phyloP scores from a whole-genome alignment of 64 coral and sea anemone species.

The Pocillopora verrucosa region DNA sequence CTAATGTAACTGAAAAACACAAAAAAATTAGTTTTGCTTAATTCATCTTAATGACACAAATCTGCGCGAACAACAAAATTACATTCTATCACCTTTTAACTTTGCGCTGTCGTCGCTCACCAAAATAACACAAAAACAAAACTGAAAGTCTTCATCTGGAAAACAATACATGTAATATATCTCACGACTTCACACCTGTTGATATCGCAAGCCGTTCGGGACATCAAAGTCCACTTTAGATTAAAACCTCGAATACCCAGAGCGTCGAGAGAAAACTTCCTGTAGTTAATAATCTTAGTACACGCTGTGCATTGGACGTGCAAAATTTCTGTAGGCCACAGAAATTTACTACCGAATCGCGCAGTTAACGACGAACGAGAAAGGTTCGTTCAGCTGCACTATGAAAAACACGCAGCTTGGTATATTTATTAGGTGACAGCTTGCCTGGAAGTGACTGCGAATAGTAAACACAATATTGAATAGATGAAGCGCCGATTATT shows the following conservation, averaged over 20 bases:
- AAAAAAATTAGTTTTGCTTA: not conserved
- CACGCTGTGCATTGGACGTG: slow-evolving; percentile 17
- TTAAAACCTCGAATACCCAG: not conserved
- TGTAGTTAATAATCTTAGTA: slow-evolving; percentile 21
- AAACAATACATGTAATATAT: not conserved
- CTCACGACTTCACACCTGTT: slow-evolving; percentile 21
- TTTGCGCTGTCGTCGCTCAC: not conserved
- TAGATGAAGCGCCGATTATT: slow-evolving; percentile 9
- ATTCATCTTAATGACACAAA: not conserved
- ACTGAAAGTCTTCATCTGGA: not conserved
- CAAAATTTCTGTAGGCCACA: not conserved
- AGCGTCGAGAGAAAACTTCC: slow-evolving; percentile 4
- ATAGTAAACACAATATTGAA: slow-evolving; percentile 2
- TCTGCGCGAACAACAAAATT: not conserved
- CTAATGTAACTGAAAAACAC: not conserved
- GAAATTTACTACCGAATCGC: not conserved
- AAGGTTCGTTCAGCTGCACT: not conserved
- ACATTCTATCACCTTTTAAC: not conserved
- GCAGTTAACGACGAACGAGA: no score
- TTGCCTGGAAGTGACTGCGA: slow-evolving; percentile 5
- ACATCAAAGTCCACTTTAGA: not conserved
- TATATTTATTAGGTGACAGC: slow-evolving; percentile 18
- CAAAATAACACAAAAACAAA: not conserved
- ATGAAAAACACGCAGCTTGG: not conserved
- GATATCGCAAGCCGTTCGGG: not conserved